Conservation (phyloP, 2,113 vertebrate species). For the Platysteira castanea region DNA sequence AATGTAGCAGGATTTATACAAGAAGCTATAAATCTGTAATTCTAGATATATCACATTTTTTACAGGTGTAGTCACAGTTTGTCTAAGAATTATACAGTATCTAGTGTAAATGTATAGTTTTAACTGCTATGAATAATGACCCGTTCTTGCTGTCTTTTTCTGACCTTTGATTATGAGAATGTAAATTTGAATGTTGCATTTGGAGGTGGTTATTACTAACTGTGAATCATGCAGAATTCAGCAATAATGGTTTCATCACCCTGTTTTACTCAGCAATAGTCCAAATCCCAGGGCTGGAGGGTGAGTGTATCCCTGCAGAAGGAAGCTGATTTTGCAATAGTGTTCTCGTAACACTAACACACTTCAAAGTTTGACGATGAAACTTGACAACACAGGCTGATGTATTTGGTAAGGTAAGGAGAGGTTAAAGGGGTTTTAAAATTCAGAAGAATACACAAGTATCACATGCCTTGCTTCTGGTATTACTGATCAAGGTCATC, state of each 20-base stretch:
- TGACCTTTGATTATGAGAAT: conserved; percentile 46
- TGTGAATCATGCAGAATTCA: conserved; percentile 33
- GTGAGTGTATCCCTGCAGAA: background rate
- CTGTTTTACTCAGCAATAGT: conserved; percentile 1
- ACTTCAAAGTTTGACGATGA: background rate
- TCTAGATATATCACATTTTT: background rate
- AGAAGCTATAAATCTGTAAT: background rate
- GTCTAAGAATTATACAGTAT: background rate
- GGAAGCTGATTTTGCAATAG: background rate
- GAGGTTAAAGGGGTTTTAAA: background rate
- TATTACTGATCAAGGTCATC: conserved; percentile 31
- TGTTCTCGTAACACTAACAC: background rate
- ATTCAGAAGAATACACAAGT: background rate
- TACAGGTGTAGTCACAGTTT: background rate
- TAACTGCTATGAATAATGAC: conserved; percentile 6
- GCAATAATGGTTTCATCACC: conserved; percentile 13
- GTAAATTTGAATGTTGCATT: conserved; percentile 25
- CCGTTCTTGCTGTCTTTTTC: conserved; percentile 38
- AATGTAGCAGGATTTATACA: conserved; percentile 22
- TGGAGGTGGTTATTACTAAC: conserved; percentile 24
- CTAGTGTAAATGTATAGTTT: background rate
- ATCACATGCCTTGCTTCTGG: background rate
- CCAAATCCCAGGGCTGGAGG: background rate
- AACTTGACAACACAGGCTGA: background rate
- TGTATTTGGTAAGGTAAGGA: background rate